These are phyloP conservation scores for Sarcophaga peregrina DNA, from an alignment of 1,140 invertebrate species.

Conservation along the genomic window DNA sequence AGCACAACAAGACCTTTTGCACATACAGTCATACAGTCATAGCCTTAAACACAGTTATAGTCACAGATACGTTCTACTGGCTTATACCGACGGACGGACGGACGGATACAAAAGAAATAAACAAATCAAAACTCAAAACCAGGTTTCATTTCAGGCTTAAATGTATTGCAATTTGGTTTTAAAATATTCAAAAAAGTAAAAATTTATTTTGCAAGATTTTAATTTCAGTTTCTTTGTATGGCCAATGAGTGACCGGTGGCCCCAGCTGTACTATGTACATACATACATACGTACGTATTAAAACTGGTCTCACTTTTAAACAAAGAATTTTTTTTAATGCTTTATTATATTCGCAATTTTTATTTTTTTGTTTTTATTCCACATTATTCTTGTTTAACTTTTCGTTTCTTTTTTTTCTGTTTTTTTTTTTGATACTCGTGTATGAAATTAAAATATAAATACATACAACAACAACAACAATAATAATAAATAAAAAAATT, in stretches of 20 bases:
- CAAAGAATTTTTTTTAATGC: background rate
- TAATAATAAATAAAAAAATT: too few relatives aligned
- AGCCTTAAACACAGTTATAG: too few relatives aligned
- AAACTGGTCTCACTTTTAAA: constrained; percentile 15
- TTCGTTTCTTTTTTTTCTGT: too few relatives aligned
- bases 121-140: background rate
- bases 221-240: constrained; percentile 1
- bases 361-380: too few relatives aligned
- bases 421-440: background rate
- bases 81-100: too few relatives aligned
- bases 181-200: background rate
- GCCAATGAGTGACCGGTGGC: background rate
- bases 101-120: background rate
- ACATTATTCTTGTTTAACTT: too few relatives aligned
- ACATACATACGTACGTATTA: background rate
- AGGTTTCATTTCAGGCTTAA: background rate
- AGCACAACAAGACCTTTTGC: background rate
- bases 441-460: constrained; percentile 8
- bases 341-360: background rate
- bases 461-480: background rate
- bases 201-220: background rate
- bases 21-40: too few relatives aligned
- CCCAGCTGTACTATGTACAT: background rate
- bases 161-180: background rate
- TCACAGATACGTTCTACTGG: background rate